Evolutionary conservation across 2,113 vertebrate species (phyloP).

Genomic region (Phoxinus phoxinus): DNA sequence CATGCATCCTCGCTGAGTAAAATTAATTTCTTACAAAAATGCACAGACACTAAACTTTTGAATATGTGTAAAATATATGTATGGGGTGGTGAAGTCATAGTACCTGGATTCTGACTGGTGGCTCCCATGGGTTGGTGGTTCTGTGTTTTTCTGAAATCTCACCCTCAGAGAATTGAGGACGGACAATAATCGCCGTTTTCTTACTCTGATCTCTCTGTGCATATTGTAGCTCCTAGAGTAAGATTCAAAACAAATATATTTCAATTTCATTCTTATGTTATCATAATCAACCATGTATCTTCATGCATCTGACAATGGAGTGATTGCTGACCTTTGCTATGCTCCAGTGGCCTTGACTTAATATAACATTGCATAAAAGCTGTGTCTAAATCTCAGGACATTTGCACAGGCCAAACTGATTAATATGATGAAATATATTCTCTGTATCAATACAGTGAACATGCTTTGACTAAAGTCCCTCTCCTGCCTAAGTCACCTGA

Average conservation of each 20-base stretch:
- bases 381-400: constrained; percentile 36
- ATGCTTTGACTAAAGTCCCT: neutral
- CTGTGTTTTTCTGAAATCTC: constrained; percentile 35
- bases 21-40: neutral
- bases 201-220: constrained; percentile 63
- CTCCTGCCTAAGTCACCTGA: constrained; percentile 74
- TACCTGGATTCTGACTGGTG: constrained; percentile 31
- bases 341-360: constrained; percentile 42
- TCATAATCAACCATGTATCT: neutral
- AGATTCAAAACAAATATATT: constrained; percentile 2
- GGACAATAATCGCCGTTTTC: constrained; percentile 36
- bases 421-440: constrained; percentile 11
- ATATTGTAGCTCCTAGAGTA: constrained; percentile 73
- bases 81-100: neutral
- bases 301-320: constrained; percentile 7
- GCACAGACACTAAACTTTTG: too few species aligned
- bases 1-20: neutral
- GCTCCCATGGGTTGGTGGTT: constrained; percentile 52
- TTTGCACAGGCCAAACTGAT: constrained; percentile 29
- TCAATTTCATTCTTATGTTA: neutral
- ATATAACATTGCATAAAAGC: constrained; percentile 44
- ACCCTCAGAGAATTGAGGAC: constrained; percentile 38
- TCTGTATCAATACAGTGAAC: neutral
- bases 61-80: neutral
- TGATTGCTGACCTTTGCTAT: constrained; percentile 41